Evolutionary conservation across 2,797 vertebrate species (phyloP).

Genomic region (Takifugu rubripes): DNA sequence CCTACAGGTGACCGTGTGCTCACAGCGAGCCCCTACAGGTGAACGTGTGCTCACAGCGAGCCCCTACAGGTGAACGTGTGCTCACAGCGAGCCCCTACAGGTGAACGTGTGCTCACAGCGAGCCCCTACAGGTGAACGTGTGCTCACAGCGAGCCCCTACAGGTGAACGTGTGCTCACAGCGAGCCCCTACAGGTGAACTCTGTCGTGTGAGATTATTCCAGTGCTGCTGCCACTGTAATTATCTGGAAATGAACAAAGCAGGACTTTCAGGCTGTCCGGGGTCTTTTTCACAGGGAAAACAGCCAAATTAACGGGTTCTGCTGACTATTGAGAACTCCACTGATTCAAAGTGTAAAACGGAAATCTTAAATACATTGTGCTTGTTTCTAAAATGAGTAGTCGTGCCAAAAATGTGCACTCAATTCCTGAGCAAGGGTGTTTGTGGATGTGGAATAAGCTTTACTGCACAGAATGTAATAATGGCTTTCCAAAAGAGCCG

Average conservation of each 20-base stretch:
- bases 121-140: constrained; percentile 7
- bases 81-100: too few species aligned
- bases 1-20: too few species aligned
- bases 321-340: neutral
- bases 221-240: constrained; percentile 46
- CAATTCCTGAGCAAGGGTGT: constrained; percentile 12
- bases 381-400: constrained; percentile 5
- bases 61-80: too few species aligned
- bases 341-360: constrained; percentile 39
- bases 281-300: constrained; percentile 26
- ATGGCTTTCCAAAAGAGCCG: constrained; percentile 26
- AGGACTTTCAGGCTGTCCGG: neutral
- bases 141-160: constrained; percentile 21
- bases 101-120: too few species aligned
- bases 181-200: constrained; percentile 24
- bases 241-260: constrained; percentile 34
- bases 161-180: too few species aligned
- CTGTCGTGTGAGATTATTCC: constrained; percentile 55
- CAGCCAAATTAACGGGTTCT: constrained; percentile 13
- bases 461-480: constrained; percentile 32
- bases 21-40: too few species aligned
- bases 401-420: constrained; percentile 16
- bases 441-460: constrained; percentile 10
- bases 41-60: too few species aligned
- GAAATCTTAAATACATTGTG: constrained; percentile 6